Conservation (phyloP, 2,113 vertebrate species). For the Platichthys flesus region DNA sequence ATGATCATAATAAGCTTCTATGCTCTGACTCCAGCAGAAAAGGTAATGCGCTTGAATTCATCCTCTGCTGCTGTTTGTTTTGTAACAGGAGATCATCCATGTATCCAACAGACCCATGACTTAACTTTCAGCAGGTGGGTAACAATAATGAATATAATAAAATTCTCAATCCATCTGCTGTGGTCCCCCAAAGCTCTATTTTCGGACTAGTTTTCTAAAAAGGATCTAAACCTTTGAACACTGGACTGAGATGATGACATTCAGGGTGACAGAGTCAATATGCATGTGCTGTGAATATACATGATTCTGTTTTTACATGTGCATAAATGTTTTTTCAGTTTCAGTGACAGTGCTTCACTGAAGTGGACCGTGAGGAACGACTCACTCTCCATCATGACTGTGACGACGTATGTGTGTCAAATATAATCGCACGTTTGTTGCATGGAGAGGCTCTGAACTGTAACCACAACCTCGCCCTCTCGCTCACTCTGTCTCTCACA, state of each 20-base stretch:
- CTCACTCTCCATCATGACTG: background rate
- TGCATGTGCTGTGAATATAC: slow-evolving; percentile 1
- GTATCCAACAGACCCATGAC: slow-evolving; percentile 14
- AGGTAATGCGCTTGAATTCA: background rate
- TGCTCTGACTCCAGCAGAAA: too few species aligned
- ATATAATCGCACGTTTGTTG: background rate
- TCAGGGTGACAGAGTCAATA: slow-evolving; percentile 3
- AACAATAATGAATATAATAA: slow-evolving; percentile 44
- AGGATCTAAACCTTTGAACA: slow-evolving; percentile 49
- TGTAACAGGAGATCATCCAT: too few species aligned
- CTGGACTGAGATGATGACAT: slow-evolving; percentile 59
- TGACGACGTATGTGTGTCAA: background rate
- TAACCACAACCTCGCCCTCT: slow-evolving; percentile 8
- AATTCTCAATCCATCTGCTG: slow-evolving; percentile 50
- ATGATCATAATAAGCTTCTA: too few species aligned
- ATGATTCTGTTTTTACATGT: background rate
- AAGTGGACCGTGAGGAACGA: background rate
- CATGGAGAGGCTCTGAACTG: background rate
- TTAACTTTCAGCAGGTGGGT: slow-evolving; percentile 18
- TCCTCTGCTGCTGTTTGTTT: background rate
- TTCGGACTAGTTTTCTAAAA: slow-evolving; percentile 51
- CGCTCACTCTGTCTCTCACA: slow-evolving; percentile 1
- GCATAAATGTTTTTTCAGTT: background rate
- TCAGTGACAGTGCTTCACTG: background rate
- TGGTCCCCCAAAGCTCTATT: slow-evolving; percentile 28